A percentile compares a stretch with the other conserved stretches of the same genome.
These are phyloP conservation scores for Erebia ligea DNA, from an alignment of 2,888 invertebrate species.

Conservation along the genomic window DNA sequence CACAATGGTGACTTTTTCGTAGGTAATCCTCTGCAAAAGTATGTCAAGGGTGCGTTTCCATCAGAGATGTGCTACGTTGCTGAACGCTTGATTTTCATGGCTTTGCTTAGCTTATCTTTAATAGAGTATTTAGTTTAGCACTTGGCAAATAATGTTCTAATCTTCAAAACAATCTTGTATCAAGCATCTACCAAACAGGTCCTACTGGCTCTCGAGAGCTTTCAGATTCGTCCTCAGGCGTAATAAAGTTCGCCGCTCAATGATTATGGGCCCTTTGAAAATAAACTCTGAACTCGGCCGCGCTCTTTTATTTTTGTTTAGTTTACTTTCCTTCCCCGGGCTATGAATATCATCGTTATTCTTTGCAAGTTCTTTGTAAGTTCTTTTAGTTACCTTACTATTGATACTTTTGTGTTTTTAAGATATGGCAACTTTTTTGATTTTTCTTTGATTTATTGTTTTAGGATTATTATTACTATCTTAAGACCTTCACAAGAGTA, in stretches of 20 bases:
- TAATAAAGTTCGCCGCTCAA: slow-evolving; percentile 69
- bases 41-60: too few relatives aligned
- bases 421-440: neutral
- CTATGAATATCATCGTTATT: slow-evolving; percentile 71
- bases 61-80: too few relatives aligned
- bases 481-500: neutral
- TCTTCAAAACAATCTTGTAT: neutral
- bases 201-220: neutral
- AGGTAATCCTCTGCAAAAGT: too few relatives aligned
- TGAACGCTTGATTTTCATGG: too few relatives aligned
- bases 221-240: slow-evolving; percentile 55
- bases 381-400: slow-evolving; percentile 51
- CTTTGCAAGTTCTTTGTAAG: slow-evolving; percentile 56
- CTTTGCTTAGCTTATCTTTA: too few relatives aligned
- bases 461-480: neutral
- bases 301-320: slow-evolving; percentile 72
- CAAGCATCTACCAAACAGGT: neutral
- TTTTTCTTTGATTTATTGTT: slow-evolving; percentile 17
- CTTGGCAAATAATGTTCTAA: too few relatives aligned
- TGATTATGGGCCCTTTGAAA: slow-evolving; percentile 75
- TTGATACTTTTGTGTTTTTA: slow-evolving; percentile 56
- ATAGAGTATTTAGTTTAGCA: too few relatives aligned
- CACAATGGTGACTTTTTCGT: too few relatives aligned
- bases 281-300: slow-evolving; percentile 70
- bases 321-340: slow-evolving; percentile 61